Base-by-base conservation (phyloP, 2,797 vertebrate genomes). In the Sebastes glaucus region DNA sequence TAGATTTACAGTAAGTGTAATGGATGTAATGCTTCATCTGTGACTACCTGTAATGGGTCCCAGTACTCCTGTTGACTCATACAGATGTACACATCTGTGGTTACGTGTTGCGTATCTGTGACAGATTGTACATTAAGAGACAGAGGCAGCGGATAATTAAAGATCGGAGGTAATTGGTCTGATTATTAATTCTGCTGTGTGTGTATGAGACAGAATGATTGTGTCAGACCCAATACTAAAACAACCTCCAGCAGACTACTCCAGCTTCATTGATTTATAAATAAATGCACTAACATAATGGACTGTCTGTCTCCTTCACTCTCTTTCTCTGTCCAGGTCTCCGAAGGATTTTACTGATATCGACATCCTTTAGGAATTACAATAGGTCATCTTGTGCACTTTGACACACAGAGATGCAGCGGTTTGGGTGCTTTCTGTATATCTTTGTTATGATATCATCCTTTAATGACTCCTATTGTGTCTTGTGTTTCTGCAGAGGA, bases 401-500 rank as follows among this genome's bases (percentile, higher is more conserved):
- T 76, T 55, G 38, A 68, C 30, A 42, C 20, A 70, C 18, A 53
- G 2, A 25, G 23, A 62, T 65, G 9, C 7, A 4, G 28, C 1
- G 5, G 6, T 57, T 77, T 61, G 2, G 22, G 6, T 9, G 52
- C 6, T 65, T 42, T 64, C 6, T 30, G 13, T 32, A 2, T 61
- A 7, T 74, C 11, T 73, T 68, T 71, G 52, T 77, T 78, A 49
- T 72, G 68, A 53, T 77, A 3, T 23, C 9, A 20, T 71, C 68
- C 20, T 11, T 6, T 13, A 18, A 22, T 85, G 66, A 77, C 61
- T 86, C 14, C 78, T 71, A 55, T 73, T 55, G 32, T 77, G 13
- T 68, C 55, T 70, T 90, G 32, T 88, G 64, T 86, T 77, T 81
- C 75, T 85, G 30, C 90, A 98, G 98, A 99, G 96, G 97, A 98